These are phyloP conservation scores for Cinara cedri DNA, from an alignment of 2,888 invertebrate genomes.

Conservation along the genomic window DNA sequence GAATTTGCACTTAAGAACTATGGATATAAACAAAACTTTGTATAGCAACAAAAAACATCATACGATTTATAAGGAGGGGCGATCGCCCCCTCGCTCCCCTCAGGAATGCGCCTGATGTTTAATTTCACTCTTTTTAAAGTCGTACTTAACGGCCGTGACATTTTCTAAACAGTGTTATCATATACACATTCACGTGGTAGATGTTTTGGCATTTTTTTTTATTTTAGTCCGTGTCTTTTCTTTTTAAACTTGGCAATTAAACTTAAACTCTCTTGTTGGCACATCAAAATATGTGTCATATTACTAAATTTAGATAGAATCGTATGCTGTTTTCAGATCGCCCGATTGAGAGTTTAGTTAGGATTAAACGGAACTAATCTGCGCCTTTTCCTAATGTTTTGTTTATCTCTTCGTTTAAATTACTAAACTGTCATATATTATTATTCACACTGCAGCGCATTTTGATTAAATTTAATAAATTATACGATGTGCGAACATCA, in stretches of 20 bases:
- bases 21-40: too few species aligned
- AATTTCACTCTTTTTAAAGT: not conserved
- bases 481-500: not conserved
- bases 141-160: not conserved
- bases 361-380: not conserved
- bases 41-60: too few species aligned
- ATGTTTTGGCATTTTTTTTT: slow-evolving; percentile 34
- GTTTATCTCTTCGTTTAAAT: slow-evolving; percentile 7
- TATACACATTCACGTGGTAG: not conserved
- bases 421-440: slow-evolving; percentile 22
- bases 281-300: slow-evolving; percentile 18
- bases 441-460: slow-evolving; percentile 19
- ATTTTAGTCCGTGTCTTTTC: slow-evolving; percentile 37
- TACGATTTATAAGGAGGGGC: too few species aligned
- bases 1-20: too few species aligned
- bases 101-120: too few species aligned
- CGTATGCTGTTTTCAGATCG: not conserved
- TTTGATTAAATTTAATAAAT: slow-evolving; percentile 28
- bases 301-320: slow-evolving; percentile 51
- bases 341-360: slow-evolving; percentile 16
- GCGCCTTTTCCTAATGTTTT: too few species aligned
- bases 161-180: slow-evolving; percentile 5
- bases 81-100: too few species aligned
- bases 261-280: slow-evolving; percentile 31
- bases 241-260: slow-evolving; percentile 44